Percentiles rank a stretch among this genome's conserved stretches.
These are phyloP conservation scores for Pogonomyrmex californicus DNA, from an alignment of 1,140 invertebrate species.

Conservation along the genomic window DNA sequence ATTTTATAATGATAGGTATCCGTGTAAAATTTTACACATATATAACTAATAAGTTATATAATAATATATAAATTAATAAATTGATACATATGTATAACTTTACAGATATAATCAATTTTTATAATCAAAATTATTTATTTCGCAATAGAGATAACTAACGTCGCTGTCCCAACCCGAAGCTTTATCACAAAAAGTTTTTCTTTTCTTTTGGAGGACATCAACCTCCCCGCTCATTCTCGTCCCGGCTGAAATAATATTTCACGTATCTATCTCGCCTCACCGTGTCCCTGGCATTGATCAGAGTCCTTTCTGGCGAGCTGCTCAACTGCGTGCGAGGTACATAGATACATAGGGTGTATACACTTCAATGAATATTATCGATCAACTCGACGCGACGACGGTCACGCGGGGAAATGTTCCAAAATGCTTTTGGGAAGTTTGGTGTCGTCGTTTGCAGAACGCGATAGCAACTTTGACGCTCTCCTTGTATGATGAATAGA, in stretches of 20 bases:
- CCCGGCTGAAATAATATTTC: slow-evolving; percentile 68
- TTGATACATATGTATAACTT: no score
- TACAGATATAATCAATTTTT: background rate
- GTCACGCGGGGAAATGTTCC: slow-evolving; percentile 22
- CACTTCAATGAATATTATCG: slow-evolving; percentile 59
- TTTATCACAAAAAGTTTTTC: slow-evolving; percentile 2
- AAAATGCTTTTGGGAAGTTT: slow-evolving; percentile 23
- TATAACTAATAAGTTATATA: no score
- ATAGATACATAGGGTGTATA: slow-evolving; percentile 19
- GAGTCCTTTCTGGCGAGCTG: slow-evolving; percentile 18
- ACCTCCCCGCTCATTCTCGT: background rate
- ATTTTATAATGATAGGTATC: background rate
- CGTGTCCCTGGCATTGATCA: slow-evolving; percentile 67
- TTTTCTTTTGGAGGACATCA: slow-evolving; percentile 14
- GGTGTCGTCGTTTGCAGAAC: background rate
- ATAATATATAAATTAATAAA: no score
- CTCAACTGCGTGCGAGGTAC: background rate
- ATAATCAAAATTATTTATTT: background rate
- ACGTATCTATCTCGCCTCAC: slow-evolving; percentile 56
- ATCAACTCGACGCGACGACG: slow-evolving; percentile 32
- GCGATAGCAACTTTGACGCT: slow-evolving; percentile 38
- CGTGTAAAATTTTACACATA: no score
- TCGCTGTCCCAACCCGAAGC: background rate
- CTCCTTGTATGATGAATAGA: background rate
- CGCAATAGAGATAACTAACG: slow-evolving; percentile 10